Evolutionary conservation across 2,797 vertebrate genomes (phyloP), one percentile per base, ranked within the genome.

Genomic region (Acipenser ruthenus): DNA sequence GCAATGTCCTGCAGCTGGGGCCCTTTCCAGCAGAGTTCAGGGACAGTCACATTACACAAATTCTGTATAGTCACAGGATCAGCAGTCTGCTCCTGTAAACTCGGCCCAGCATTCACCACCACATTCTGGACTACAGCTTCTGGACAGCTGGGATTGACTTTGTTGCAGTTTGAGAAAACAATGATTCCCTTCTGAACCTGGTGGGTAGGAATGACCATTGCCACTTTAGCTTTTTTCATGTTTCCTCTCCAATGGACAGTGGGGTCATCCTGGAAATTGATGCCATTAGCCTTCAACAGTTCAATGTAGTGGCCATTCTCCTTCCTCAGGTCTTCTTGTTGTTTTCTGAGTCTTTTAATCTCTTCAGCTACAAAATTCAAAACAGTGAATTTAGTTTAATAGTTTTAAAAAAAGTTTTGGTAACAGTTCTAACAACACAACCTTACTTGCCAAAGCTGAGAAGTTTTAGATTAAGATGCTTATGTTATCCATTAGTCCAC

Each of bases 181-280:
- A 97, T 93, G 66, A 97, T 94, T 73, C 94, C 94, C 76, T 98
- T 96, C 52, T 93, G 91, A 64, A 91, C 87, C 74, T 94, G 92
- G 71, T 97, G 93, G 60, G 90, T 77, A 1, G 95, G 90, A 69
- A 92, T 91, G 71, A 97, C 92, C 82, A 95, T 93, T 1, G 92
- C 92, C 68, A 97, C 89, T 78, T 96, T 97, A 6, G 94, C 81
- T 15, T 84, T 90, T 70, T 92, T 92, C 67, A 94, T 87, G 76
- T 95, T 97, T 71, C 96, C 95, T 79, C 96, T 98, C 97, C 97
- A 99, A 82, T 97, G 94, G 74, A 97, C 85, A 1, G 96, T 97
- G 59, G 95, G 96, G 74, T 99, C 96, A 61, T 98, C 95, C 10
- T 97, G 90, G 63, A 96, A 82, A 79, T 93, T 96, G 76, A 99